Conservation (phyloP, 2,888 invertebrate species). For the Drosophila neutralis region DNA sequence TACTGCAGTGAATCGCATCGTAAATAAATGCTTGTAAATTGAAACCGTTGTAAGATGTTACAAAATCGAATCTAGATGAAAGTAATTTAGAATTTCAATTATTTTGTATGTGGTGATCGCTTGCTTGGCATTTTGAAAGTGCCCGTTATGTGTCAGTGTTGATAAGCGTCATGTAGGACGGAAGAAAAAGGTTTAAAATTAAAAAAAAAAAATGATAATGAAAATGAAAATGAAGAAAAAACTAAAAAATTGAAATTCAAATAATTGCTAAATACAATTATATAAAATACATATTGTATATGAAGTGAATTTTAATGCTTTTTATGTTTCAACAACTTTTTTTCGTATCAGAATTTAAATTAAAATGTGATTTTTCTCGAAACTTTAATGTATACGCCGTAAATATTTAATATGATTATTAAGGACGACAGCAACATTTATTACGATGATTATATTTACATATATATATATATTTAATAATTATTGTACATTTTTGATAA, state of each 20-base stretch:
- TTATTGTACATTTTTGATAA: conserved; percentile 81
- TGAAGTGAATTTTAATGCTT: conserved; percentile 60
- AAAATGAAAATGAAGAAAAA: neutral
- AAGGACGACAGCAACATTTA: conserved; percentile 69
- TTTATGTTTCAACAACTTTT: conserved; percentile 67
- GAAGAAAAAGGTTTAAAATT: neutral
- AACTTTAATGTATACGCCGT: conserved; percentile 82
- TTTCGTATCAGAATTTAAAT: conserved; percentile 80
- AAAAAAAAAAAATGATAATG: neutral
- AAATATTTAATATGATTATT: conserved; percentile 80
- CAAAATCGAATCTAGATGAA: conserved; percentile 24
- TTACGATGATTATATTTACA: conserved; percentile 74
- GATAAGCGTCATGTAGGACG: conserved; percentile 38
- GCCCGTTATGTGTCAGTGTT: conserved; percentile 58
- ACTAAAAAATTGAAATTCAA: conserved; percentile 13
- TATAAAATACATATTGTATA: conserved; percentile 56
- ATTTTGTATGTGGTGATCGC: conserved; percentile 46
- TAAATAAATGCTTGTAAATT: conserved; percentile 53
- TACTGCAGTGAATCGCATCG: conserved; percentile 9
- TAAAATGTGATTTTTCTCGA: conserved; percentile 82
- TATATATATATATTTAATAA: conserved; percentile 70
- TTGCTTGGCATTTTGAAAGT: conserved; percentile 55
- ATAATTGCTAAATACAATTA: conserved; percentile 42
- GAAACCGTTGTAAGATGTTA: conserved; percentile 34
- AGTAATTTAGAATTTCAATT: conserved; percentile 50